Evolutionary conservation across 1,140 invertebrate species (phyloP).

Genomic region (Penaeus vannamei): DNA sequence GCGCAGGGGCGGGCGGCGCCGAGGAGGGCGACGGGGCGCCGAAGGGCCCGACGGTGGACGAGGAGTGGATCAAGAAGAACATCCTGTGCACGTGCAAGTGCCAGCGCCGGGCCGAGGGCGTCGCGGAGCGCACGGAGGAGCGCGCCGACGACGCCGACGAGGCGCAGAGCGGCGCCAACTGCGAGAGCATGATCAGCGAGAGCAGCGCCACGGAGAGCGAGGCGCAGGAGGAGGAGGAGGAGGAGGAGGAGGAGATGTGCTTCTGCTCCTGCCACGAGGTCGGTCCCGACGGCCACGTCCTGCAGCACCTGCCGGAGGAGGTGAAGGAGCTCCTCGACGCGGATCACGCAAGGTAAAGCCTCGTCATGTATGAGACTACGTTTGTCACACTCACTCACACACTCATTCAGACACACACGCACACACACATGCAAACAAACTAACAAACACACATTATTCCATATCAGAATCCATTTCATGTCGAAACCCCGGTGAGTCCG

Average conservation of each 20-base stretch:
- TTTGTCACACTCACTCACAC: no score
- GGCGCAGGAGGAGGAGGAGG: not conserved
- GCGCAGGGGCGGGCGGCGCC: not conserved
- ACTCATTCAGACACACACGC: no score
- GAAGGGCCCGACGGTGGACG: conserved; percentile 25
- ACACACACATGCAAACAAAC: no score
- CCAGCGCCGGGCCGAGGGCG: not conserved
- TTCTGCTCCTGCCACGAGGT: conserved; percentile 49
- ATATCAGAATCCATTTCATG: no score
- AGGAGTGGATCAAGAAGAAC: conserved; percentile 61
- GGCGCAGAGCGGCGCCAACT: no score
- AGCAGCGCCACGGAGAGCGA: not conserved
- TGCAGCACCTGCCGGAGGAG: conserved; percentile 49
- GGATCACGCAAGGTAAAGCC: conserved; percentile 53
- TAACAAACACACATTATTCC: no score
- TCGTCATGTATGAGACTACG: not conserved
- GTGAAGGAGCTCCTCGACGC: conserved; percentile 56
- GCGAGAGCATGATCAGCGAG: no score
- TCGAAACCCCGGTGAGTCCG: no score
- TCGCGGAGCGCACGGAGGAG: conserved; percentile 14
- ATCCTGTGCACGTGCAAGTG: conserved; percentile 59
- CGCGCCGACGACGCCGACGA: no score
- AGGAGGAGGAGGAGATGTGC: conserved; percentile 35
- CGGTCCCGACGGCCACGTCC: not conserved
- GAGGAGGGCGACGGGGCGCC: not conserved